A percentile compares a stretch with the other conserved stretches of the same genome.
These are phyloP conservation scores for Pagrus major DNA, from an alignment of 2,113 vertebrate species.

Conservation along the genomic window DNA sequence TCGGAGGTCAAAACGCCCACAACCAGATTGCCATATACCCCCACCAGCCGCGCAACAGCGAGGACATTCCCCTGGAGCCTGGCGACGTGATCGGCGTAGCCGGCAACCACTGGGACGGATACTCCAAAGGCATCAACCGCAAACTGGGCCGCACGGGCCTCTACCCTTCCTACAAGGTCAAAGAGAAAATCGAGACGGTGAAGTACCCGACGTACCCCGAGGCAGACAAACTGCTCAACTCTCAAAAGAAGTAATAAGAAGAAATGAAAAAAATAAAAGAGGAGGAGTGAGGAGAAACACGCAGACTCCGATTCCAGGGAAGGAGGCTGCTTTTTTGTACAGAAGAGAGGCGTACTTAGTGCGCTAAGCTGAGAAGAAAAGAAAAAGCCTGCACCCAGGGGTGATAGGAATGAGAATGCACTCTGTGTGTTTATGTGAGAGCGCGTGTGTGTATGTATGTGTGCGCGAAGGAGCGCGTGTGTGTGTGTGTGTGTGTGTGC, in stretches of 20 bases:
- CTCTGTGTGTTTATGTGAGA: constrained; percentile 59
- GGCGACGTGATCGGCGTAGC: constrained; percentile 97
- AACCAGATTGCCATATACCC: constrained; percentile 97
- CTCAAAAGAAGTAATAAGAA: constrained; percentile 74
- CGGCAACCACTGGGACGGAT: constrained; percentile 99
- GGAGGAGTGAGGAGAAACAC: constrained; percentile 52
- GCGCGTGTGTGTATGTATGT: constrained; percentile 9
- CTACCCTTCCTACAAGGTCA: constrained; percentile 98
- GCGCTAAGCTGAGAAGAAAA: constrained; percentile 65
- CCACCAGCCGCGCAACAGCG: constrained; percentile 91
- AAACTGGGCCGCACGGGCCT: constrained; percentile 97
- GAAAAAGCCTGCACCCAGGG: constrained; percentile 60
- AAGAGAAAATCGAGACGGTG: constrained; percentile 97
- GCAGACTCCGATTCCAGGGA: constrained; percentile 69
- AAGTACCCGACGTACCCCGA: constrained; percentile 97
- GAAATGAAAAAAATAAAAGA: constrained; percentile 27
- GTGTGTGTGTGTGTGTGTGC: neutral
- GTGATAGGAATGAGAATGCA: constrained; percentile 70
- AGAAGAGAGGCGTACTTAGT: constrained; percentile 63
- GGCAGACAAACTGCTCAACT: constrained; percentile 91
- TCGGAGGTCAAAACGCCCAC: constrained; percentile 98
- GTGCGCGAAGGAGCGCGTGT: constrained; percentile 19
- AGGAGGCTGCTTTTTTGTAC: constrained; percentile 78
- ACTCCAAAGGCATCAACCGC: constrained; percentile 98
- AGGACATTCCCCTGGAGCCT: constrained; percentile 96